Conservation (phyloP, 2,888 invertebrate genomes). For the Toxonevra muliebris region DNA sequence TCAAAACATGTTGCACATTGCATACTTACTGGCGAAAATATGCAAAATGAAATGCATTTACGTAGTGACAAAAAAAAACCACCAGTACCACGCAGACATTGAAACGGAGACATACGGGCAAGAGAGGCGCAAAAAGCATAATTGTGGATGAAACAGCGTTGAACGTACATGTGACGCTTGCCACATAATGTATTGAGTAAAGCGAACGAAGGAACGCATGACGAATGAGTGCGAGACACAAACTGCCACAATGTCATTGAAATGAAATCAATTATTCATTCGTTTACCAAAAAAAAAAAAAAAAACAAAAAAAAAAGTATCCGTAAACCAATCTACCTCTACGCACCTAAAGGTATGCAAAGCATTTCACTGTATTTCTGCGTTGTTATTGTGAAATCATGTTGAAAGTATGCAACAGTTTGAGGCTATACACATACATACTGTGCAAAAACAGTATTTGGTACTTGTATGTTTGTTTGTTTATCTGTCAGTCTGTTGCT, state of each 20-base stretch:
- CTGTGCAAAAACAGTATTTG: no score
- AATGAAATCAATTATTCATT: constrained; percentile 35
- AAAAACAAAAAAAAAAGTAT: neutral
- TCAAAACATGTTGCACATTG: constrained; percentile 17
- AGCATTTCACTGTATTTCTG: constrained; percentile 15
- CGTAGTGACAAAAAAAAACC: neutral
- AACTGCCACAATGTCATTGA: constrained; percentile 27
- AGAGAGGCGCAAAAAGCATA: neutral
- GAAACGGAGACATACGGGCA: no score
- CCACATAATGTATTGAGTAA: neutral
- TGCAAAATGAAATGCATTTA: neutral
- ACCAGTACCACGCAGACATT: neutral
- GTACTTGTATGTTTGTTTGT: no score
- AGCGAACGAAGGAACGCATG: constrained; percentile 4
- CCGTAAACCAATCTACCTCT: constrained; percentile 4
- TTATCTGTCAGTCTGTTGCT: constrained; percentile 36
- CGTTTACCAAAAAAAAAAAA: constrained; percentile 20
- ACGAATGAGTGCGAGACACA: constrained; percentile 19
- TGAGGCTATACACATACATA: constrained; percentile 10
- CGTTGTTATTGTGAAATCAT: neutral
- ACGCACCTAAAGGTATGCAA: constrained; percentile 31
- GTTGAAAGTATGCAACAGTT: constrained; percentile 33
- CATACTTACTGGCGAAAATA: constrained; percentile 9
- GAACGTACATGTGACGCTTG: neutral
- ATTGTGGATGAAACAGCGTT: neutral